A percentile compares a stretch with the other conserved stretches of the same genome.
These are phyloP conservation scores for Albula goreensis DNA, from an alignment of 2,113 vertebrate species.

Conservation along the genomic window DNA sequence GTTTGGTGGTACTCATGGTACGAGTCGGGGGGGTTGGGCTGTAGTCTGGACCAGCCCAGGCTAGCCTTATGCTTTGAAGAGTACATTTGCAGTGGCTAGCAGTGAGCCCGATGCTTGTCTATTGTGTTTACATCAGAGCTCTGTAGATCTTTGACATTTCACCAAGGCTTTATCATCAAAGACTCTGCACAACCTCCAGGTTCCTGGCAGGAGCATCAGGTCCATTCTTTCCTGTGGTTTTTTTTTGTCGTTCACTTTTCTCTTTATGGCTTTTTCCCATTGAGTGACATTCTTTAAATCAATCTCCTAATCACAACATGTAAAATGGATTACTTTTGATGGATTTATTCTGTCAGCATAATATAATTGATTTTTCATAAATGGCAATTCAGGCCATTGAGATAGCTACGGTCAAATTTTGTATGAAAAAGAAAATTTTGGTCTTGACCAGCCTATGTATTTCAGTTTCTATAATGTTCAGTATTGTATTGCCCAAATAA, in stretches of 20 bases:
- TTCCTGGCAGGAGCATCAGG: not conserved
- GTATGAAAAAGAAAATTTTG: too few relatives aligned
- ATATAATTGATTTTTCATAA: too few relatives aligned
- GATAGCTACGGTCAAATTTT: not conserved
- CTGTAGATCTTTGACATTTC: not conserved
- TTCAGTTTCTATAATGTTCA: too few relatives aligned
- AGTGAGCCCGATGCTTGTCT: conserved; percentile 51
- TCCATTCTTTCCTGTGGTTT: not conserved
- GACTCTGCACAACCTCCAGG: not conserved
- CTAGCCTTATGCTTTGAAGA: conserved; percentile 59
- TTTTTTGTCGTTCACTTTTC: not conserved
- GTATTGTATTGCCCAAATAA: too few relatives aligned
- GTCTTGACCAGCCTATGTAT: too few relatives aligned
- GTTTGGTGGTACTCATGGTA: not conserved
- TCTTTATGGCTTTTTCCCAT: not conserved
- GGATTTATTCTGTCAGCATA: too few relatives aligned
- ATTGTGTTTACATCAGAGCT: conserved; percentile 4
- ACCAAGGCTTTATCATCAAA: conserved; percentile 26
- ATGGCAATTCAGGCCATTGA: too few relatives aligned
- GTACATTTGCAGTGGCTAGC: conserved; percentile 42
- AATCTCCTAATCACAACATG: not conserved
- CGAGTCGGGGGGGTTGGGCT: conserved; percentile 4
- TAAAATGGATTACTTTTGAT: too few relatives aligned
- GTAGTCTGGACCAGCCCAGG: conserved; percentile 58
- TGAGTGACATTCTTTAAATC: not conserved